Evolutionary conservation across 2,113 vertebrate genomes (phyloP).

Genomic region (Cairina moschata): DNA sequence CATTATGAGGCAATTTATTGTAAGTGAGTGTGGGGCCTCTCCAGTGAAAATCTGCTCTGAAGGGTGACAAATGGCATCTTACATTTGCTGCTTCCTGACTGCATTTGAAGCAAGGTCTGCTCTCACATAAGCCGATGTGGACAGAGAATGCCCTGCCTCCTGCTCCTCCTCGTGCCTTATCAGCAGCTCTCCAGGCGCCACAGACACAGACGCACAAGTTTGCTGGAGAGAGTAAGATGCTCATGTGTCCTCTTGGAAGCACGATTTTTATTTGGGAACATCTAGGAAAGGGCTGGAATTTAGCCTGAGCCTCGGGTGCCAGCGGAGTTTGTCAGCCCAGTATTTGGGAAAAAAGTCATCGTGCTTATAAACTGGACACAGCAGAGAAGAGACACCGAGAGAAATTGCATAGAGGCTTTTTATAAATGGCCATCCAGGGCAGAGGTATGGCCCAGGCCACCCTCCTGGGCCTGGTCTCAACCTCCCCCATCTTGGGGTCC

Average conservation of each 20-base stretch:
- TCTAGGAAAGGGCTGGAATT: not conserved
- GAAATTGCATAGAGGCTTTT: not conserved
- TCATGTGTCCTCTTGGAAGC: not conserved
- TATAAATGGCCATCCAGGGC: not conserved
- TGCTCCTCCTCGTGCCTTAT: not conserved
- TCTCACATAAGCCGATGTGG: not conserved
- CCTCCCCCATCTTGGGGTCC: not conserved
- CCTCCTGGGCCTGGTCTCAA: not conserved
- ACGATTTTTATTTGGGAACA: constrained; percentile 24
- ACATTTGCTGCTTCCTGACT: not conserved
- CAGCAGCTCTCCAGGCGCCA: not conserved
- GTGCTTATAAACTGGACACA: not conserved
- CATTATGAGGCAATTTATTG: not conserved
- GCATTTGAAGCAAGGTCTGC: not conserved
- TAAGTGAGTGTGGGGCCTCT: not conserved
- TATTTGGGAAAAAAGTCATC: not conserved
- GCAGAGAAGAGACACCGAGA: not conserved
- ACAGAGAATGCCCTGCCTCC: not conserved
- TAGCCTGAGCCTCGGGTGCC: not conserved
- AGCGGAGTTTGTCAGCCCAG: not conserved
- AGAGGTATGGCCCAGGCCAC: not conserved
- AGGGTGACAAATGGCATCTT: not conserved
- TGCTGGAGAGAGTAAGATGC: not conserved
- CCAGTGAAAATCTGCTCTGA: not conserved
- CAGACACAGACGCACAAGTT: not conserved